Evolutionary conservation across 2,888 invertebrate species (phyloP), one percentile per base, ranked within the genome.

Genomic region (Drosophila pegasa): DNA sequence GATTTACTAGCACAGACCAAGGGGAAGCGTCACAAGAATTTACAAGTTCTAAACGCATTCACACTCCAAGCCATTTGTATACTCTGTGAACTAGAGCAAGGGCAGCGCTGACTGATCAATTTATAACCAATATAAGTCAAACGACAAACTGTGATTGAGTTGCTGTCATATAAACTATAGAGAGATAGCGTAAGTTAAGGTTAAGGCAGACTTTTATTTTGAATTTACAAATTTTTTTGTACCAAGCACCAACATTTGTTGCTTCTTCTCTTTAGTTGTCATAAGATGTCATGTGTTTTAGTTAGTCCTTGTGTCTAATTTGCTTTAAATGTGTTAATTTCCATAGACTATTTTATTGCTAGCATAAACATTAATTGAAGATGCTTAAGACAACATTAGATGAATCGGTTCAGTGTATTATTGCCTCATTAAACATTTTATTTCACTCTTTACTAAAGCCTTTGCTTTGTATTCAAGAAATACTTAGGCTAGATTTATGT

Each of bases 1-100:
- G 41, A 64, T 77, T 77, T 66, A 74, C 61, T 73, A 58, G 57
- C 18, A 35, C 16, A 33, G 20, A 33, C 10, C 10, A 40, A 14
- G 22, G 43, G 55, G 9, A 37, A 48, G 43, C 59, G 47, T 20
- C 57, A 22, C 14, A 12, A 7, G 27, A 29, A 9, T 33, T 20
- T 8, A 31, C 0, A 4, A 14, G 14, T 8, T 22, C 33, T 18
- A 20, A n/a, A 16, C n/a, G 3, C 2, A 25, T 25, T 33, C 16
- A 33, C 16, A 48, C 18, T 33, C 33, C 33, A 31, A 12, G 48
- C 4, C 31, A 16, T 16, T 37, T 25, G 27, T 16, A 35, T 37
- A 52, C 52, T 27, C 18, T 29, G 50, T 50, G 18, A 48, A 18
- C 18, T 29, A 3, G 43, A 27, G 27, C 43, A 16, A 10, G 10